Conservation (phyloP, 2,113 vertebrate species). For the Lepisosteus oculatus region DNA sequence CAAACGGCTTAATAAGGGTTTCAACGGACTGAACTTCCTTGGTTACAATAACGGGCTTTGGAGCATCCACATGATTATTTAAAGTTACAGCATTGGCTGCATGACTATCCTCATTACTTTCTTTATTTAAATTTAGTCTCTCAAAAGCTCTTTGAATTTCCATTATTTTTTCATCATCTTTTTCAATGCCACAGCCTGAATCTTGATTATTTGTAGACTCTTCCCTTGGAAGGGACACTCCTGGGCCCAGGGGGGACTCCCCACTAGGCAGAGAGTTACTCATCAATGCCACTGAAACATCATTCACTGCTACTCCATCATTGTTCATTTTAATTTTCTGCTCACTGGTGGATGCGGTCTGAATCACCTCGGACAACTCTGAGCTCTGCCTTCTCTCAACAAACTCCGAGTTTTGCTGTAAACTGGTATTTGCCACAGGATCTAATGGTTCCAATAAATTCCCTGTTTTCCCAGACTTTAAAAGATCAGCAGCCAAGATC, state of each 20-base stretch:
- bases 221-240: conserved; percentile 17
- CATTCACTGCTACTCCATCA: conserved; percentile 39
- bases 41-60: conserved; percentile 57
- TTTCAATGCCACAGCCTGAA: conserved; percentile 34
- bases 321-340: conserved; percentile 33
- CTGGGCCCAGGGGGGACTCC: conserved; percentile 5
- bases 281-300: conserved; percentile 30
- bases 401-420: conserved; percentile 27
- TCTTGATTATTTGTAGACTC: conserved; percentile 46
- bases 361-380: conserved; percentile 25
- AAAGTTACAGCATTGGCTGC: conserved; percentile 22
- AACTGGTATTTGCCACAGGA: conserved; percentile 32
- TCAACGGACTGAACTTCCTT: conserved; percentile 56
- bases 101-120: conserved; percentile 40
- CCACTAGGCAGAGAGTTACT: conserved; percentile 50
- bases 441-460: conserved; percentile 46
- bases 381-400: conserved; percentile 21
- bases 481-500: conserved; percentile 73
- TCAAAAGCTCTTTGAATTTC: conserved; percentile 82
- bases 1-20: conserved; percentile 75
- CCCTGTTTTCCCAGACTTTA: conserved; percentile 47
- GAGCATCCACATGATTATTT: conserved; percentile 34
- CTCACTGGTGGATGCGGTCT: conserved; percentile 12
- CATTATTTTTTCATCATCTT: conserved; percentile 67
- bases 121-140: conserved; percentile 75